Conservation (phyloP, 2,113 vertebrate species). For the Prunella fulvescens region DNA sequence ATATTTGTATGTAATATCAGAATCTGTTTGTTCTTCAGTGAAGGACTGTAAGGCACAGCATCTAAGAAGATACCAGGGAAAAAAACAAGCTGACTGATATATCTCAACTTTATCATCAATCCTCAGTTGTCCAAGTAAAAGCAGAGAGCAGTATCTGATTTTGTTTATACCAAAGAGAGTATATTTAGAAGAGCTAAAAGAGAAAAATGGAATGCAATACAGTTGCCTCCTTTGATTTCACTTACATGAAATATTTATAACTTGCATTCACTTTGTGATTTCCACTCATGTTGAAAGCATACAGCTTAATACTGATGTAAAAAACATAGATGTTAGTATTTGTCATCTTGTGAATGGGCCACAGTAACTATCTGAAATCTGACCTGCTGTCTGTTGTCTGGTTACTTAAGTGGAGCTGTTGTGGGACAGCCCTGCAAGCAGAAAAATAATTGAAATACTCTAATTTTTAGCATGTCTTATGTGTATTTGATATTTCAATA, state of each 20-base stretch:
- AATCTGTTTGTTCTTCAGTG: background rate
- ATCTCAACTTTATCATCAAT: background rate
- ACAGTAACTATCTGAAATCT: background rate
- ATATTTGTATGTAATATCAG: background rate
- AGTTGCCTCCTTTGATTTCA: background rate
- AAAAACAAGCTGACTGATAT: background rate
- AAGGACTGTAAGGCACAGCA: background rate
- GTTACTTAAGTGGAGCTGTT: background rate
- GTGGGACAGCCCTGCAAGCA: background rate
- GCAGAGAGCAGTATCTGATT: background rate
- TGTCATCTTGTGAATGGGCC: background rate
- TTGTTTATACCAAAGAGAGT: background rate
- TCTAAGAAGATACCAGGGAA: background rate
- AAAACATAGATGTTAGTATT: background rate
- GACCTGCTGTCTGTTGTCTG: background rate
- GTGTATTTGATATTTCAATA: background rate
- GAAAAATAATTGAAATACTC: background rate
- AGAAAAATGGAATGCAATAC: background rate
- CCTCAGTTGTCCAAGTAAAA: background rate
- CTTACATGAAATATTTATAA: conserved; percentile 37
- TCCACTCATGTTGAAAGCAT: background rate
- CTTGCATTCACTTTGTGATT: background rate
- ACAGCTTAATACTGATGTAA: background rate
- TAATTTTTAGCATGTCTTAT: background rate
- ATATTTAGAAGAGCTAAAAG: background rate